Base-by-base conservation (phyloP, 2,113 vertebrate genomes). In the Ginglymostoma cirratum region DNA sequence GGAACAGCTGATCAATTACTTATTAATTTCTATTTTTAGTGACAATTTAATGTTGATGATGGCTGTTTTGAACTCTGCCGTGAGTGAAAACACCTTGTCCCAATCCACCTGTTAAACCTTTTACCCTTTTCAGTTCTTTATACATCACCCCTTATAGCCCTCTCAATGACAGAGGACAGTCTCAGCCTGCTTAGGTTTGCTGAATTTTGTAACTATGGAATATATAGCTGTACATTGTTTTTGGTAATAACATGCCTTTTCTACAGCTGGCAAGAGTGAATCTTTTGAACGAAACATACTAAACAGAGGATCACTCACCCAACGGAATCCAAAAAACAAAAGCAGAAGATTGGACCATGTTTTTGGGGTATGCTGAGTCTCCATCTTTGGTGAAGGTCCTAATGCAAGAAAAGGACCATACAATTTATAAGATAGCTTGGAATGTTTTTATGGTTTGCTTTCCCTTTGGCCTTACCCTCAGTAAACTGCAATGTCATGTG, bases 271-370 rank as follows among this genome's bases (percentile, higher is more conserved):
- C 96, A 97, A 0, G 96, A 96, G 0, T 72, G 97, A 97, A 94
- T 96, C 97, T 94, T 98, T 98, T 94, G 96, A 97, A 45, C 98
- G 98, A 96, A 98, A 98, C 95, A 97, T 98, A 0, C 0, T 96
- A 76, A 98, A 98, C 97, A 98, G 97, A 0, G 98, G 98, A 67
- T 99, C 98, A 3, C 96, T 99, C 97, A 98, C 98, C 0, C 98
- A 98, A 97, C 98, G 98, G 92, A 99, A 98, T 96, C 98, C 98
- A 95, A 98, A 97, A 0, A 97, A 97, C 69, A 98, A 96, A 96
- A 98, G 96, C 96, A 96, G 96, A 24, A 96, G 96, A 12, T 96
- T 97, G 92, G 96, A 97, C 93, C 96, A 96, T 90, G 96, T 98
- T 96, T 98, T 98, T 0, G 97, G 97, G 96, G 98, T 98, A 97